Conservation (phyloP, 92 coral and sea anemone genomes). For the Palythoa grandis region DNA sequence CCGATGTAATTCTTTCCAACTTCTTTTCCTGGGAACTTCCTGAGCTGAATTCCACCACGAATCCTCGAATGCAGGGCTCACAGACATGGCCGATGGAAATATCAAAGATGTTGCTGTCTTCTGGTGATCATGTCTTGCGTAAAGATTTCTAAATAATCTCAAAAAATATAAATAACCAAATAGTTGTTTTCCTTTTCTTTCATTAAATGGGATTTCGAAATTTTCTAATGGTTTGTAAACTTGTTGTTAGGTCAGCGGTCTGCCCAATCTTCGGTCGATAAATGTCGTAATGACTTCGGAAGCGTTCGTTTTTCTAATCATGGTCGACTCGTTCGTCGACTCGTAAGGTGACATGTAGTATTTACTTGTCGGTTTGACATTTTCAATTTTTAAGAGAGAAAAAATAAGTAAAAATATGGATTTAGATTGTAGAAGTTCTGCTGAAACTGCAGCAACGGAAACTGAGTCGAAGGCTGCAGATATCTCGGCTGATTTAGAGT, state of each 20-base stretch:
- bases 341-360: no score
- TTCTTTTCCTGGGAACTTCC: slow-evolving; percentile 45
- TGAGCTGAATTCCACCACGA: slow-evolving; percentile 43
- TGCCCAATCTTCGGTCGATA: background rate
- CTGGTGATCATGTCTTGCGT: background rate
- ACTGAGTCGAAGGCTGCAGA: slow-evolving; percentile 5
- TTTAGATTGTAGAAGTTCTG: background rate
- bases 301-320: background rate
- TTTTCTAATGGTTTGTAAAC: background rate
- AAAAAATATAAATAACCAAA: background rate
- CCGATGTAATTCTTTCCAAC: slow-evolving; percentile 86
- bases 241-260: slow-evolving; percentile 35
- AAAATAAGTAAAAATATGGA: slow-evolving; percentile 9
- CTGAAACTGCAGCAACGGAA: slow-evolving; percentile 7
- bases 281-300: slow-evolving; percentile 18
- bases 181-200: background rate
- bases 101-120: background rate
- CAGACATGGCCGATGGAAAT: slow-evolving; percentile 14
- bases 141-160: slow-evolving; percentile 4
- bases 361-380: no score
- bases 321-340: no score
- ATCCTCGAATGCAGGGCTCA: slow-evolving; percentile 34
- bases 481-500: slow-evolving; percentile 7
- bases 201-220: background rate
- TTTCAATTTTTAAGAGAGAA: no score